Evolutionary conservation across 2,113 vertebrate genomes (phyloP).

Genomic region (Ophthalmolycus amberensis): DNA sequence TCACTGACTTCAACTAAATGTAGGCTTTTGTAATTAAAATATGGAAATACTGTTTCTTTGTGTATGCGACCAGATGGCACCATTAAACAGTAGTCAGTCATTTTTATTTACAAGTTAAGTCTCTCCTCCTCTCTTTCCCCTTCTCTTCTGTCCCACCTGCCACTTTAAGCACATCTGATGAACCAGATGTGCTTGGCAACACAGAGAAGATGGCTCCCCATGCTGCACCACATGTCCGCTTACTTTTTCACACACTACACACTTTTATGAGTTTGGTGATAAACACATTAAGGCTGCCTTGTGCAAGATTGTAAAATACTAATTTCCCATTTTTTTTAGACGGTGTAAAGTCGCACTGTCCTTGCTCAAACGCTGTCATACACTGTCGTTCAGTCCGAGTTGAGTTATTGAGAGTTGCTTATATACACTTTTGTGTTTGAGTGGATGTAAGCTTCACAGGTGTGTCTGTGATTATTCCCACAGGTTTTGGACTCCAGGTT

Average conservation of each 20-base stretch:
- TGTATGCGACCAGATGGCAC: constrained; percentile 33
- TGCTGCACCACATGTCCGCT: constrained; percentile 28
- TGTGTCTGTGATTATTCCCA: background rate
- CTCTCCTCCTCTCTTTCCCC: background rate
- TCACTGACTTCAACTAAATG: constrained; percentile 50
- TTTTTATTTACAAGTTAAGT: constrained; percentile 7
- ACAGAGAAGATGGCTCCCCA: constrained; percentile 9
- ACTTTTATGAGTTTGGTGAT: constrained; percentile 47
- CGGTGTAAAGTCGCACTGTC: constrained; percentile 18
- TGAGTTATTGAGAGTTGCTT: constrained; percentile 12
- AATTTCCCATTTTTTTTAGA: constrained; percentile 43
- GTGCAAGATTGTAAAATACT: constrained; percentile 48
- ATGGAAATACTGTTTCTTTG: constrained; percentile 34
- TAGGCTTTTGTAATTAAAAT: constrained; percentile 40
- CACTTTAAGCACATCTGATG: constrained; percentile 55
- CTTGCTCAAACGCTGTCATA: background rate
- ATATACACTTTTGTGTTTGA: constrained; percentile 12
- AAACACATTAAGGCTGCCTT: constrained; percentile 56
- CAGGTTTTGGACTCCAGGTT: constrained; percentile 21
- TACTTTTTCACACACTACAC: constrained; percentile 23
- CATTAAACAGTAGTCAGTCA: constrained; percentile 21
- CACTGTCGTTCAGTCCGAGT: background rate
- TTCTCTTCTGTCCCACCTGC: constrained; percentile 34
- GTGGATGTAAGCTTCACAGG: background rate
- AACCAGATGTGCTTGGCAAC: constrained; percentile 48